Evolutionary conservation across 2,888 invertebrate genomes (phyloP), one percentile per base, ranked within the genome.

Genomic region (Priocnemis perturbator): DNA sequence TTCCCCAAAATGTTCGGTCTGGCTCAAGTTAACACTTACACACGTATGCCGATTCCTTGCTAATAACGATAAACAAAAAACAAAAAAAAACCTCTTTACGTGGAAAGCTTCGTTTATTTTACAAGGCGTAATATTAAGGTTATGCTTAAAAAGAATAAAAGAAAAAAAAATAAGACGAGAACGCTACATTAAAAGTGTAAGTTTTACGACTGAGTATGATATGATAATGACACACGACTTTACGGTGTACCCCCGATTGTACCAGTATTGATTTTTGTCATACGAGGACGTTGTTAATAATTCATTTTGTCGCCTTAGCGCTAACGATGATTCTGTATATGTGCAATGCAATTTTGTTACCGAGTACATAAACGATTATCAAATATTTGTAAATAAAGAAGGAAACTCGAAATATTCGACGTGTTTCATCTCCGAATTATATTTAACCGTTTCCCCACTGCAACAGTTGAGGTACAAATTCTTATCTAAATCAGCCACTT

Each of bases 281-380:
- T 62, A 64, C 69, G 56, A 71, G 70, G 67, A 69, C 77, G 74
- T 76, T 84, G 74, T 76, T 84, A 78, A 76, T 81, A 73, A 83
- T 83, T 85, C 56, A 78, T 81, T 79, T 84, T 80, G 58, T 83
- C 76, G 80, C 81, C 77, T 81, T 78, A 82, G 80, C 67, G 83
- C 83, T 84, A 82, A 85, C 72, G 74, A 83, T 81, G 76, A 83
- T 85, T 86, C 80, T 83, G 84, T 85, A 84, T 81, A 85, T 83
- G 85, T 86, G 86, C 84, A 86, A 84, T 85, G 82, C 78, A 86
- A 84, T 86, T 87, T 87, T 87, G 87, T 87, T 87, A 87, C 85
- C 73, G 77, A 84, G 74, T 84, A 85, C 82, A 85, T 83, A 81
- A 84, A 83, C 74, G 76, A 86, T 83, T 83, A 83, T 81, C 78